Evolutionary conservation across 2,113 vertebrate species (phyloP), one percentile per base, ranked within the genome.

Genomic region (Semnornis frantzii): DNA sequence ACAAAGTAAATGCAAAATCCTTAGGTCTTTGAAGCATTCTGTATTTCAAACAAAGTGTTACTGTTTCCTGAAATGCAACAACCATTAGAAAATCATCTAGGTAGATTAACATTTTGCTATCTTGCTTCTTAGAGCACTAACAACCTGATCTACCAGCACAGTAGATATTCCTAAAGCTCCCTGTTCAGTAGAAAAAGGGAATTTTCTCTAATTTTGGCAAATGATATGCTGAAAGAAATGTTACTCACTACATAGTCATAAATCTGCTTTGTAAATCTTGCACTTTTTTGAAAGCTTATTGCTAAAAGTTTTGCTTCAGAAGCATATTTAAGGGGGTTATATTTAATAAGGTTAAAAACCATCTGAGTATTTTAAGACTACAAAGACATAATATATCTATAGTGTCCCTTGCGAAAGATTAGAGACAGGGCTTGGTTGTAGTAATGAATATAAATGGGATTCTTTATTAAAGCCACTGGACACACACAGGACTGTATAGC

Each of bases 381-480:
- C 90, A 96, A 95, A 96, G 91, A 92, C 95, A 94, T 86, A 92
- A 93, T 83, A 37, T 95, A 95, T 93, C 94, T 94, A 48, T 66
- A 93, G 83, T 19, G 82, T 91, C 93, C 88, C 87, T 95, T 81
- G 90, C 81, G 72, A 97, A 94, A 94, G 88, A 97, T 94, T 95
- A 91, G 87, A 96, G 79, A 48, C 79, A 91, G 93, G 81, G 31
- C 71, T 87, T 60, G 87, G 85, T 92, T 92, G 93, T 33, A 0
- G 74, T 97, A 96, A 95, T 95, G 90, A 95, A 95, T 93, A 95
- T 92, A 96, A 93, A 96, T 94, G 90, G 94, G 75, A 86, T 91
- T 87, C 90, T 95, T 95, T 89, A 95, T 95, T 92, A 95, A 96
- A 95, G 92, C 89, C 90, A 87, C 94, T 93, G 96, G 94, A 94